These are phyloP conservation scores for Sminthurinus aureus DNA, from an alignment of 2,888 invertebrate genomes.

Conservation along the genomic window DNA sequence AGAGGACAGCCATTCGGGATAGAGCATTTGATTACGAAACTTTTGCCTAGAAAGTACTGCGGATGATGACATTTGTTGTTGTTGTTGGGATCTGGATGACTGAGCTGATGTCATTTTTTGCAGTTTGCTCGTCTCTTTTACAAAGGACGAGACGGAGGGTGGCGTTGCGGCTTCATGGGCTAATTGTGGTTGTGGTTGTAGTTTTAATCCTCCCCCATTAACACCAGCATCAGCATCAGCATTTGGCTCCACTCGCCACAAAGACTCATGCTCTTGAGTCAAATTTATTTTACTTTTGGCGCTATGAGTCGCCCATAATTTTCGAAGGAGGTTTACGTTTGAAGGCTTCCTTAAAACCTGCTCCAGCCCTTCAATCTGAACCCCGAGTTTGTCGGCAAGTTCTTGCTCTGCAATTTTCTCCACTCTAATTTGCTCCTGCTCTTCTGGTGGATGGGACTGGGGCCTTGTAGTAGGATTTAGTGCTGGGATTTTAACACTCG, in stretches of 20 bases:
- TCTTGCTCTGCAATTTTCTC: too few relatives aligned
- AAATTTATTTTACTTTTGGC: constrained; percentile 56
- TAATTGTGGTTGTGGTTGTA: neutral
- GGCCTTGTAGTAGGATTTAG: neutral
- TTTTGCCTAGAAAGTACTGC: neutral
- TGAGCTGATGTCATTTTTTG: too few relatives aligned
- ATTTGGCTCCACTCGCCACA: constrained; percentile 45
- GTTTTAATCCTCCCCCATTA: neutral
- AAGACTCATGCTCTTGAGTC: constrained; percentile 56
- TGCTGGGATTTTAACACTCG: neutral
- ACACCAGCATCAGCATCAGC: neutral
- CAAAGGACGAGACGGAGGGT: neutral
- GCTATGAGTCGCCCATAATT: constrained; percentile 54
- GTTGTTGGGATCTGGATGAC: neutral
- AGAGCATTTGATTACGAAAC: constrained; percentile 29
- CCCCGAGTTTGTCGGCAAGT: neutral
- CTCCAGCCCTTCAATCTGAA: constrained; percentile 27
- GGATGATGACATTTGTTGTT: neutral
- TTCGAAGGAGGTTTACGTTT: constrained; percentile 54
- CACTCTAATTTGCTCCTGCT: constrained; percentile 3
- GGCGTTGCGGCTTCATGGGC: neutral
- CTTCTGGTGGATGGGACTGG: neutral
- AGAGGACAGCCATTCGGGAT: constrained; percentile 56
- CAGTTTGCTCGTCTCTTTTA: too few relatives aligned
- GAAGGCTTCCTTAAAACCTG: constrained; percentile 32